Evolutionary conservation across 2,797 vertebrate genomes (phyloP), one percentile per base, ranked within the genome.

Genomic region (Spinus pinus): DNA sequence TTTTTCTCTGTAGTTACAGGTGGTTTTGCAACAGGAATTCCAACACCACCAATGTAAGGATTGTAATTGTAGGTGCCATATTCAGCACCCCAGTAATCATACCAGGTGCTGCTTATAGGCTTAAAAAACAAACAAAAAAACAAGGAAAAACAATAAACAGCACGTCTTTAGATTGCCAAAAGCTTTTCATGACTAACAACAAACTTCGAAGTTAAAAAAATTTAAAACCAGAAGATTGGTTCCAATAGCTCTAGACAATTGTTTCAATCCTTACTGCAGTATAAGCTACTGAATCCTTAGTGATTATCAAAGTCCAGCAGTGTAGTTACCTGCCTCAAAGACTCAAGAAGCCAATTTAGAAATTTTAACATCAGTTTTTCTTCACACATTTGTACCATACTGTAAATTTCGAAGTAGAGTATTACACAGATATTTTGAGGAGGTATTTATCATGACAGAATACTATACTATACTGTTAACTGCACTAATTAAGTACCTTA

Each of bases 91-190:
- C 99, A 99, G 96, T 99, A 99, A 97, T 99, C 99, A 16, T 99
- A 99, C 99, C 99, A 99, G 15, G 99, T 99, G 97, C 99, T 99
- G 98, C 99, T 99, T 97, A 99, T 99, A 62, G 99, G 99, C 99
- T 99, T 97, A 77, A 91, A 84, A 95, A 94, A 25, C 37, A 86
- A 97, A 90, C 2, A 51, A 60, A 89, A 60, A 21, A 57, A 3
- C 1, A 74, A 25, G 27, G 3, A 25, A 74, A 66, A 81, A 62
- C 56, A 60, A 35, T 33, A 18, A 90, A 19, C 5, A 72, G 8
- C 18, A 91, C 53, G 6, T 37, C 57, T 70, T 90, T 10, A 78
- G 24, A 81, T 31, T 49, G 46, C 7, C 13, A 24, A 46, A 56
- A 42, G 44, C 37, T 47, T 83, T 25, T 21, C 61, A 50, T 30